A percentile compares a stretch with the other conserved stretches of the same genome.
Conservation (phyloP, 1,140 invertebrate species). For the Lepidurus couesii region DNA sequence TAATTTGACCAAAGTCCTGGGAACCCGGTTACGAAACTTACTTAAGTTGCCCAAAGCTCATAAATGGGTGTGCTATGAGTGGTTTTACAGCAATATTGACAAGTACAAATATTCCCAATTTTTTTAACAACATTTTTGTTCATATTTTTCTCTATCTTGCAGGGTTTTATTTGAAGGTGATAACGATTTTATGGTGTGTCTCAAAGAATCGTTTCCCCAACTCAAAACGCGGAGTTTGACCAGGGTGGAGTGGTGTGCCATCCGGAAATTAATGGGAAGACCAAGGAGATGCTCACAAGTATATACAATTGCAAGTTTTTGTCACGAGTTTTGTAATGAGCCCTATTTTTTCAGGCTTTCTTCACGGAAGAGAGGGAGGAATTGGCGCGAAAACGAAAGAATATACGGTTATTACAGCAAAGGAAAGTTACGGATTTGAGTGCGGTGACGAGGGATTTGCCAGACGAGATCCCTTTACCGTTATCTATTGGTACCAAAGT, state of each 20-base stretch:
- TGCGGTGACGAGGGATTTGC: conserved; percentile 78
- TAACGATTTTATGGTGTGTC: conserved; percentile 92
- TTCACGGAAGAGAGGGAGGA: conserved; percentile 90
- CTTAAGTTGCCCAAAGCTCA: conserved; percentile 97
- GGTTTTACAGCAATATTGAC: conserved; percentile 98
- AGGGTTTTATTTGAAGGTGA: conserved; percentile 89
- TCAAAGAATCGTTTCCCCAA: conserved; percentile 91
- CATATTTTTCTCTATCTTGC: conserved; percentile 38
- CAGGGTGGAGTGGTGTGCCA: conserved; percentile 90
- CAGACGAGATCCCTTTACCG: conserved; percentile 91
- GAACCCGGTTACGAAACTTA: conserved; percentile 85
- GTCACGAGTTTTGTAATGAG: background rate
- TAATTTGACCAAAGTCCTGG: conserved; percentile 55
- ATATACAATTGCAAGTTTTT: conserved; percentile 32
- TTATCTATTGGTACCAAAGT: conserved; percentile 96
- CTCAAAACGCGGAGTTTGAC: conserved; percentile 78
- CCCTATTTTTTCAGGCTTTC: conserved; percentile 61
- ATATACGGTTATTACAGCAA: conserved; percentile 90
- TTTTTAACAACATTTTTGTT: background rate
- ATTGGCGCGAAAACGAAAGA: conserved; percentile 79
- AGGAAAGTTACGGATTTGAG: conserved; percentile 77
- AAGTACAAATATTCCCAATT: conserved; percentile 50
- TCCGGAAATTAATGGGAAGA: conserved; percentile 93
- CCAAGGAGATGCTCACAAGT: conserved; percentile 81
- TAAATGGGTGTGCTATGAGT: conserved; percentile 98